These are phyloP conservation scores for Julus scanicus DNA, from an alignment of 2,888 invertebrate genomes.

Conservation along the genomic window DNA sequence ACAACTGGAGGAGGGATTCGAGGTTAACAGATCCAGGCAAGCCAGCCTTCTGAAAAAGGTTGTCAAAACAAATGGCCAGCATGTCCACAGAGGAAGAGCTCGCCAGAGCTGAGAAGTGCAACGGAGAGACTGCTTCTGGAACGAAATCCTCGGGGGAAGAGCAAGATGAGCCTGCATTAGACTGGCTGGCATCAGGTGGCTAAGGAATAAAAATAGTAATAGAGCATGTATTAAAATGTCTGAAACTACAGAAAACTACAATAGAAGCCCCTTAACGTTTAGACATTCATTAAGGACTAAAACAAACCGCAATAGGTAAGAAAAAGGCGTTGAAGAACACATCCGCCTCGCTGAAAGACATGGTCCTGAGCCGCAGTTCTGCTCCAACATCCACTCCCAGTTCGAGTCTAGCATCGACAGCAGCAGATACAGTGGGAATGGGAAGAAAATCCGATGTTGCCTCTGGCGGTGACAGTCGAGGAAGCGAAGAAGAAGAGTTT, in stretches of 20 bases:
- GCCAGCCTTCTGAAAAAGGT: constrained; percentile 41
- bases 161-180: not conserved
- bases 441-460: not conserved
- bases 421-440: constrained; percentile 67
- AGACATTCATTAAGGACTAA: no score
- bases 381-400: constrained; percentile 81
- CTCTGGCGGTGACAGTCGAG: not conserved
- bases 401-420: constrained; percentile 82
- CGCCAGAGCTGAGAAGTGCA: not conserved
- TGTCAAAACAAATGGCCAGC: constrained; percentile 51
- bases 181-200: not conserved
- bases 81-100: constrained; percentile 50
- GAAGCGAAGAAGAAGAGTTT: not conserved
- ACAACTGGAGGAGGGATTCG: constrained; percentile 85
- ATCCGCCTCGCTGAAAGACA: constrained; percentile 76
- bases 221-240: no score
- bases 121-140: not conserved
- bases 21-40: constrained; percentile 73
- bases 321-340: constrained; percentile 72
- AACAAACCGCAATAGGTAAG: constrained; percentile 63
- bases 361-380: constrained; percentile 79
- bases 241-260: no score
- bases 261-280: no score
- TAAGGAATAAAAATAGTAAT: constrained; percentile 11
- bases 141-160: not conserved